Evolutionary conservation across 1,140 invertebrate genomes (phyloP).

Genomic region (Atopsyche davidsoni): DNA sequence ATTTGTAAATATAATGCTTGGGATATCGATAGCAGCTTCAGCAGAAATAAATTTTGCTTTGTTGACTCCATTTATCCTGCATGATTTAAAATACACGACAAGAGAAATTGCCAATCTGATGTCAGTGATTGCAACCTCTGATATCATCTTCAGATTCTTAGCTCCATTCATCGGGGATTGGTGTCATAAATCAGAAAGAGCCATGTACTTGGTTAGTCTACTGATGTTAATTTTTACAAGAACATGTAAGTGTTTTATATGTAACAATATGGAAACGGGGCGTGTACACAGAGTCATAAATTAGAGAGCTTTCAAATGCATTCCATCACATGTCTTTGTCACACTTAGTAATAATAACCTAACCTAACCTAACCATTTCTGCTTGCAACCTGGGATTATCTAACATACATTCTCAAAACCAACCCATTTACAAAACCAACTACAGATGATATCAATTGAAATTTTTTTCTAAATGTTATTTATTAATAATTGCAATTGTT

Average conservation of each 20-base stretch:
- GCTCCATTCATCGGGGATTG: constrained; percentile 57
- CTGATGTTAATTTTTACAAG: constrained; percentile 53
- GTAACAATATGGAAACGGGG: too few relatives aligned
- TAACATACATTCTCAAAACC: too few relatives aligned
- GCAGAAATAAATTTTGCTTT: constrained; percentile 64
- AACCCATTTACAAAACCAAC: too few relatives aligned
- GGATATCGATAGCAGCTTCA: constrained; percentile 59
- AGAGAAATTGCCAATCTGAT: constrained; percentile 53
- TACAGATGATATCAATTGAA: too few relatives aligned
- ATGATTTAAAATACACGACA: constrained; percentile 51
- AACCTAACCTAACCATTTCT: not conserved
- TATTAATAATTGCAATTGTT: too few relatives aligned
- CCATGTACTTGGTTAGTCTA: constrained; percentile 58
- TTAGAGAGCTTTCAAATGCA: too few relatives aligned
- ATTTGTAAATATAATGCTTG: constrained; percentile 60
- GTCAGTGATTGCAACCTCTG: constrained; percentile 51
- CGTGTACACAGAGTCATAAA: too few relatives aligned
- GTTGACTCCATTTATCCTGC: constrained; percentile 59
- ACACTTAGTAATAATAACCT: not conserved
- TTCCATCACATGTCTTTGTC: too few relatives aligned
- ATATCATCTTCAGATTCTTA: constrained; percentile 53
- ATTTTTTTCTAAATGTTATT: too few relatives aligned
- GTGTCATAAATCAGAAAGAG: constrained; percentile 51
- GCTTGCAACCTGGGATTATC: too few relatives aligned
- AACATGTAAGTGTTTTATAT: constrained; percentile 50